Evolutionary conservation across 2,113 vertebrate genomes (phyloP).

Genomic region (Pterocles orientalis): DNA sequence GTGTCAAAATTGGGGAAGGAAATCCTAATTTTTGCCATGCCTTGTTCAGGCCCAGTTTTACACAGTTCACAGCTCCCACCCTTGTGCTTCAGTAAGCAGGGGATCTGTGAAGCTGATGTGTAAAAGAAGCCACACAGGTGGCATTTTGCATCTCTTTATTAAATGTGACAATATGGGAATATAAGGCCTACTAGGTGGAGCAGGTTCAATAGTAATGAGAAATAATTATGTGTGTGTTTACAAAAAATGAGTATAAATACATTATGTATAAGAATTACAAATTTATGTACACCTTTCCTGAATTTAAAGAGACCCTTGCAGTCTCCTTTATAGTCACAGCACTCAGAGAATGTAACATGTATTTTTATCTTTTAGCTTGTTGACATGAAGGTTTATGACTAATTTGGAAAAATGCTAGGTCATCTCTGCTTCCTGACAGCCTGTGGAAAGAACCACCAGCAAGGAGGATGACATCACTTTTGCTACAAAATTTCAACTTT

Average conservation of each 20-base stretch:
- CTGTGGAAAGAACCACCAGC: not conserved
- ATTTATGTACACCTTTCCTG: not conserved
- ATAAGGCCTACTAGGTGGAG: not conserved
- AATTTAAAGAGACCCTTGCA: not conserved
- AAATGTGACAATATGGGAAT: not conserved
- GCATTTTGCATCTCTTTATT: not conserved
- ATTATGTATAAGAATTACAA: not conserved
- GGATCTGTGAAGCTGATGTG: no score
- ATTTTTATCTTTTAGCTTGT: conserved; percentile 11
- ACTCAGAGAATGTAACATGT: not conserved
- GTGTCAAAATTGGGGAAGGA: not conserved
- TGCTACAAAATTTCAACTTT: not conserved
- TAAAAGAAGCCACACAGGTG: not conserved
- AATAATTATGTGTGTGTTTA: not conserved
- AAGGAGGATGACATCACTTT: not conserved
- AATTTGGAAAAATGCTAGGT: not conserved
- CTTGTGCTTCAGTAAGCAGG: rapidly evolving
- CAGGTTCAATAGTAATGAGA: not conserved
- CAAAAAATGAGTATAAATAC: not conserved
- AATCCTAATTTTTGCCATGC: not conserved
- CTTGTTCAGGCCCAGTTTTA: not conserved
- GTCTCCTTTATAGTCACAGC: rapidly evolving
- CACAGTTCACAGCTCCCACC: not conserved
- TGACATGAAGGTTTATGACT: conserved; percentile 1
- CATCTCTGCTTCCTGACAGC: conserved; percentile 31